Evolutionary conservation across 2,888 invertebrate genomes (phyloP).

Genomic region (Epiblema foenella): DNA sequence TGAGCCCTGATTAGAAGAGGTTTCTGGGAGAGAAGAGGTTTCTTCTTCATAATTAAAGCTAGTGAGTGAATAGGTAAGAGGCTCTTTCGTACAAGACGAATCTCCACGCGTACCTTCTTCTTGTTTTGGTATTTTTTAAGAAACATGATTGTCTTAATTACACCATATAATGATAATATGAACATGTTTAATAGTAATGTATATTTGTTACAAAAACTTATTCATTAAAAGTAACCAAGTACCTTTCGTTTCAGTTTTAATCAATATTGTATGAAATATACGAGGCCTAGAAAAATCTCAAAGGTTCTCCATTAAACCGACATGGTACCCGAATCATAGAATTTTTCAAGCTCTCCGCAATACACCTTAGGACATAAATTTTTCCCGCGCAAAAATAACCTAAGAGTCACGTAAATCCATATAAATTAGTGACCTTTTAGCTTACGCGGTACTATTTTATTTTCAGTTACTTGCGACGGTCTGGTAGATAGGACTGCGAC

Average conservation of each 20-base stretch:
- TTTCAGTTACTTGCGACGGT: conserved; percentile 15
- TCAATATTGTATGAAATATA: neutral
- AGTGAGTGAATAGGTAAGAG: too few species aligned
- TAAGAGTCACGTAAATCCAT: neutral
- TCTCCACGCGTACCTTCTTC: too few species aligned
- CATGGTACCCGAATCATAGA: neutral
- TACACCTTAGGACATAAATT: conserved; percentile 3
- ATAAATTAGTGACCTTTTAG: conserved; percentile 7
- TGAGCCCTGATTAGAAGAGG: too few species aligned
- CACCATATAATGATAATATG: too few species aligned
- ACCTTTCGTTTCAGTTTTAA: too few species aligned
- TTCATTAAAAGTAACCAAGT: too few species aligned
- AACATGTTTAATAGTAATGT: neutral
- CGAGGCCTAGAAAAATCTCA: neutral
- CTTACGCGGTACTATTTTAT: conserved; percentile 2
- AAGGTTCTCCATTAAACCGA: neutral
- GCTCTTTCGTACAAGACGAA: too few species aligned
- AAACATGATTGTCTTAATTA: too few species aligned
- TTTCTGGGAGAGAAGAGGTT: too few species aligned
- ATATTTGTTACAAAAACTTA: neutral
- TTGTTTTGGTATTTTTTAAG: too few species aligned
- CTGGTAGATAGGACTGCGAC: conserved; percentile 16
- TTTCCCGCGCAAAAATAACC: neutral
- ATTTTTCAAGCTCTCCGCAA: conserved; percentile 8
- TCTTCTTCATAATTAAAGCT: too few species aligned